phyloP scores from a whole-genome alignment of 2,888 invertebrate species.

The Electrophaes corylata region DNA sequence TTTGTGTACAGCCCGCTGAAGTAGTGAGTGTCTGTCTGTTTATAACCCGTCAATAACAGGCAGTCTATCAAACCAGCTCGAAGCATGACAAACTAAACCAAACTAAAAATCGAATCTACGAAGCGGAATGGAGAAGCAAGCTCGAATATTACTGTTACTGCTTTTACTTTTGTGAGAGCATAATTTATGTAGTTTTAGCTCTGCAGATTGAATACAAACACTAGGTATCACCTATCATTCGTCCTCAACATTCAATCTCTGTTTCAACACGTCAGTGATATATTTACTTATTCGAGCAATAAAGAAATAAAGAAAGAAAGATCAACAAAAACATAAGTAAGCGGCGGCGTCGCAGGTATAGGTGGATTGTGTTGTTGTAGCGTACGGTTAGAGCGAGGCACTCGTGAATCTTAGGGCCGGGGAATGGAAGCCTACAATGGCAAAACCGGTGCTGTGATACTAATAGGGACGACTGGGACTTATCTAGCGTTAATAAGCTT shows the following conservation, averaged over 20 bases:
- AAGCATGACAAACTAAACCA: slow-evolving; percentile 64
- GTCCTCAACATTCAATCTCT: slow-evolving; percentile 30
- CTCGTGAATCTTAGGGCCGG: slow-evolving; percentile 40
- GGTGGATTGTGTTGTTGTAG: slow-evolving; percentile 61
- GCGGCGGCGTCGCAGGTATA: slow-evolving; percentile 52
- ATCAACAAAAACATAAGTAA: slow-evolving; percentile 53
- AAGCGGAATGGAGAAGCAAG: slow-evolving; percentile 72
- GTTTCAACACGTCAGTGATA: slow-evolving; percentile 17
- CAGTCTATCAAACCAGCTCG: slow-evolving; percentile 63
- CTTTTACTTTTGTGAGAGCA: slow-evolving; percentile 39
- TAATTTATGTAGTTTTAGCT: slow-evolving; percentile 27
- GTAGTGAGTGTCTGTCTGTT: slow-evolving; percentile 52
- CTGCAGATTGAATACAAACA: slow-evolving; percentile 20
- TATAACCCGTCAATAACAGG: slow-evolving; percentile 60
- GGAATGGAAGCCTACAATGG: slow-evolving; percentile 22
- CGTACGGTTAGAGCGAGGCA: slow-evolving; percentile 63
- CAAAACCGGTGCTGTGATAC: slow-evolving; percentile 20
- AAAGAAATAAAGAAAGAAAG: too few relatives aligned
- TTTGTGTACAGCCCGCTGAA: slow-evolving; percentile 53
- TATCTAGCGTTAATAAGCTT: slow-evolving; percentile 53
- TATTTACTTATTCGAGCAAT: slow-evolving; percentile 48
- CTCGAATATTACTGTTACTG: slow-evolving; percentile 52
- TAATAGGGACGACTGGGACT: slow-evolving; percentile 18
- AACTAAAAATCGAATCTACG: slow-evolving; percentile 60
- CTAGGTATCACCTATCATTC: slow-evolving; percentile 23